These are phyloP conservation scores for Quiscalus mexicanus DNA, from an alignment of 2,113 vertebrate genomes.

Conservation along the genomic window DNA sequence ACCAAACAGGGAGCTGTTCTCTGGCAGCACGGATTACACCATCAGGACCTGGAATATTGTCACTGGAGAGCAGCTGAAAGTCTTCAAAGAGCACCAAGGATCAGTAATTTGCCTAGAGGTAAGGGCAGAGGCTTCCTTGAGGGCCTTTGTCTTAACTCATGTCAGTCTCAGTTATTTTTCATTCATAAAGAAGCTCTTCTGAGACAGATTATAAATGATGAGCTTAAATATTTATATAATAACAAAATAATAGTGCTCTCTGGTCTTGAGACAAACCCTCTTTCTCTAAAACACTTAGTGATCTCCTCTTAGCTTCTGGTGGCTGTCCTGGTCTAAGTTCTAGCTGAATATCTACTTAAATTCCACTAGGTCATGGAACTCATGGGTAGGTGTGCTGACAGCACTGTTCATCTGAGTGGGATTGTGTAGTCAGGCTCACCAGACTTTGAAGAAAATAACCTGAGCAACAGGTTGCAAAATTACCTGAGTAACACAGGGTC, in stretches of 20 bases:
- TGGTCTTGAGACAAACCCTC: not conserved
- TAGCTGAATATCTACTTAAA: not conserved
- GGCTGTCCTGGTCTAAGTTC: not conserved
- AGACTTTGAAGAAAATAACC: not conserved
- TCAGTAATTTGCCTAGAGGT: slow-evolving; percentile 84
- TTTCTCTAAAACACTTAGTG: not conserved
- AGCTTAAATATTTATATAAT: not conserved
- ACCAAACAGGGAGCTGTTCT: slow-evolving; percentile 77
- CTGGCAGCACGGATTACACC: slow-evolving; percentile 81
- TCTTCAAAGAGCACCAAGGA: slow-evolving; percentile 83
- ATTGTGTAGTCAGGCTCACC: not conserved
- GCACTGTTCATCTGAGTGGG: not conserved
- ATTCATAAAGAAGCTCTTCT: not conserved
- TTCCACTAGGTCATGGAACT: not conserved
- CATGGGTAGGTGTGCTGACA: not conserved
- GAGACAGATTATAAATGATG: not conserved
- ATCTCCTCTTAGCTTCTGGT: not conserved
- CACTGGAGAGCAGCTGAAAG: slow-evolving; percentile 78
- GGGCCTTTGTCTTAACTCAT: not conserved
- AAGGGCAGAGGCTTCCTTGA: slow-evolving; percentile 5
- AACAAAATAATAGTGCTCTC: not conserved
- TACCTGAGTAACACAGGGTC: not conserved
- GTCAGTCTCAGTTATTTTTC: not conserved
- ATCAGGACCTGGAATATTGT: slow-evolving; percentile 82
- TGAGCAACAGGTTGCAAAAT: too few species aligned